Evolutionary conservation across 2,888 invertebrate species (phyloP), one percentile per base, ranked within the genome.

Genomic region (Timema podura): DNA sequence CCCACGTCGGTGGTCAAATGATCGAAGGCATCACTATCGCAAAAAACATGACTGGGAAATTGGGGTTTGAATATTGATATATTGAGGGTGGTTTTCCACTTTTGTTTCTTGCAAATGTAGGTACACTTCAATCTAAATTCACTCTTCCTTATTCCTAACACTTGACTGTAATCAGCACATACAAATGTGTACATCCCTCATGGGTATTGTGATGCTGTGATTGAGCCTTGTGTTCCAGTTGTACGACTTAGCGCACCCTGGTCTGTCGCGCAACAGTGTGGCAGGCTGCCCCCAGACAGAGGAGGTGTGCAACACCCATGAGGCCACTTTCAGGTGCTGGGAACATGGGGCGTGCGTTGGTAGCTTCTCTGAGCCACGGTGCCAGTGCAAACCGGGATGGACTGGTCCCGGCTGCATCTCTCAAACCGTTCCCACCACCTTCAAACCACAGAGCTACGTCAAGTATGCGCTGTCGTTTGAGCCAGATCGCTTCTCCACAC

Each of bases 371-470:
- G 93, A 93, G 80, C 92, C 93, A 0, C 88, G 91, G 73, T 99
- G 99, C 80, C 92, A 94, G 76, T 99, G 99, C 78, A 90, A 92
- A 76, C 96, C 98, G 0, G 98, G 98, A 10, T 99, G 92, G 91
- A 93, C 93, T 0, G 98, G 98, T 9, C 92, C 93, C 0, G 90
- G 92, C 0, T 95, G 95, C 79, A 90, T 91, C 77, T 87, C 91
- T 64, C 89, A 91, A 67, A 96, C 95, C 0, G 91, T 91, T 65
- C 94, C 95, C 0, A 93, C 95, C 0, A 96, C 96, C 73, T 96
- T 98, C 81, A 91, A 94, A 79, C 90, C 92, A 0, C 93, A 95
- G 80, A 96, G 96, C 75, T 98, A 96, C 81, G 95, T 98, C n/a
- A 96, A 96, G 80, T 98, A 97, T 80, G 95, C 96, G 2, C 83